phyloP scores from a whole-genome alignment of 2,797 vertebrate species.

The Allobates femoralis region DNA sequence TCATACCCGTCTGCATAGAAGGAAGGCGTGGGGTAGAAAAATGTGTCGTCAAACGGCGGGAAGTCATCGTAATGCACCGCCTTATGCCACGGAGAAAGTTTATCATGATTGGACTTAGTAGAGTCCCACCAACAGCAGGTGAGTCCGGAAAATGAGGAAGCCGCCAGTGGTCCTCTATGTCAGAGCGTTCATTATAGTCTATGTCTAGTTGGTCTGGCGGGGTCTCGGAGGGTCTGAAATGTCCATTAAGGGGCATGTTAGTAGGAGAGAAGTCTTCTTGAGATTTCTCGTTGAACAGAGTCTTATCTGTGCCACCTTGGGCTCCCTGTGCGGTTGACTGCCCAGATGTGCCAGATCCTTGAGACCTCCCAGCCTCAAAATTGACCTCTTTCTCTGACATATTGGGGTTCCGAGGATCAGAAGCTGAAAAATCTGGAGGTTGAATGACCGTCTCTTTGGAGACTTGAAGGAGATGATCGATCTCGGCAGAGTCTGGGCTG shows the following conservation, averaged over 20 bases:
- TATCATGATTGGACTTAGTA: conserved; percentile 66
- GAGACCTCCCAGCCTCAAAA: conserved; percentile 69
- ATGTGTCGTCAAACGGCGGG: conserved; percentile 85
- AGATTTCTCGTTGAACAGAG: conserved; percentile 73
- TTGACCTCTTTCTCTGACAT: conserved; percentile 30
- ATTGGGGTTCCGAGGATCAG: not conserved
- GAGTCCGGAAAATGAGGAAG: conserved; percentile 70
- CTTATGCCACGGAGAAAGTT: conserved; percentile 83
- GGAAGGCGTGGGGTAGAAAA: conserved; percentile 84
- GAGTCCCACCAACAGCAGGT: conserved; percentile 73
- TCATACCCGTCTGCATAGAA: conserved; percentile 82
- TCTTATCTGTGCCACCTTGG: conserved; percentile 71
- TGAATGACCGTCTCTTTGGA: conserved; percentile 17
- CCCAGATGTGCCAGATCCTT: conserved; percentile 66
- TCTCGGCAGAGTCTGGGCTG: conserved; percentile 76
- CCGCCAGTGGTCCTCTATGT: conserved; percentile 68
- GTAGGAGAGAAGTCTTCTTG: conserved; percentile 60
- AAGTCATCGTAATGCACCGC: conserved; percentile 88
- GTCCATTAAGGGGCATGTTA: conserved; percentile 61
- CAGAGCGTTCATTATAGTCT: conserved; percentile 84
- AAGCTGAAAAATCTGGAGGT: conserved; percentile 13
- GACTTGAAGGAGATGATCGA: conserved; percentile 72
- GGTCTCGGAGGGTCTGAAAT: conserved; percentile 65
- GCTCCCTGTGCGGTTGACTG: conserved; percentile 74
- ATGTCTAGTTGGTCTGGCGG: conserved; percentile 81